Evolutionary conservation across 2,797 vertebrate genomes (phyloP), one percentile per base, ranked within the genome.

Genomic region (Gymnothorax javanicus): DNA sequence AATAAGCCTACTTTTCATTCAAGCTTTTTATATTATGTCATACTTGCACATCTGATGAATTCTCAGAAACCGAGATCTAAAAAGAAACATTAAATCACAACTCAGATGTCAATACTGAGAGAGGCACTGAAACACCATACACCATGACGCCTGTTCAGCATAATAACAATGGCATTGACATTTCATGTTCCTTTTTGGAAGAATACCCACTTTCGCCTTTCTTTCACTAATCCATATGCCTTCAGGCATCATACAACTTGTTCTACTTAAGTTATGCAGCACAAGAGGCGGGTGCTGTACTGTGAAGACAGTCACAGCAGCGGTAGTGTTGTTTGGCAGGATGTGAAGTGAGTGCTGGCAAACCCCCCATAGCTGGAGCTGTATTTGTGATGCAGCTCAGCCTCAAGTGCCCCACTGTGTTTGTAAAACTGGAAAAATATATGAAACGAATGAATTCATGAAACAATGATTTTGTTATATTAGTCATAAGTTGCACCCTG

Each of bases 101-200:
- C 52, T 57, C 25, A 83, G 73, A 87, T 71, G 33, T 20, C 67
- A 83, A 83, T 54, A 83, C 20, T 20, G 69, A 83, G 43, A 83
- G 20, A 71, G 25, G 69, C 52, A 83, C 69, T 23, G 54, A 87
- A 33, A 11, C 50, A 25, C 57, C 56, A 23, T 27, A 7, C 60
- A 43, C 58, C 3, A 77, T 60, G 20, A 82, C 43, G 58, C 69
- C 2, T 27, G 33, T 59, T 58, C 50, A 56, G 25, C n/a, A 33
- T 57, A 25, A 58, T 25, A 60, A 27, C 20, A 56, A 15, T 20
- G 23, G 64, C 1, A n/a, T 69, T 7, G 5, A 69, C 64, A 8
- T 69, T 69, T 69, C 64, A 69, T 69, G 64, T 69, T 25, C 64
- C 7, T 25, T 1, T 69, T 69, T 75, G 50, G 4, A 58, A 85